Base-by-base conservation (phyloP, 2,797 vertebrate genomes). In the Arrhamphus sclerolepis region DNA sequence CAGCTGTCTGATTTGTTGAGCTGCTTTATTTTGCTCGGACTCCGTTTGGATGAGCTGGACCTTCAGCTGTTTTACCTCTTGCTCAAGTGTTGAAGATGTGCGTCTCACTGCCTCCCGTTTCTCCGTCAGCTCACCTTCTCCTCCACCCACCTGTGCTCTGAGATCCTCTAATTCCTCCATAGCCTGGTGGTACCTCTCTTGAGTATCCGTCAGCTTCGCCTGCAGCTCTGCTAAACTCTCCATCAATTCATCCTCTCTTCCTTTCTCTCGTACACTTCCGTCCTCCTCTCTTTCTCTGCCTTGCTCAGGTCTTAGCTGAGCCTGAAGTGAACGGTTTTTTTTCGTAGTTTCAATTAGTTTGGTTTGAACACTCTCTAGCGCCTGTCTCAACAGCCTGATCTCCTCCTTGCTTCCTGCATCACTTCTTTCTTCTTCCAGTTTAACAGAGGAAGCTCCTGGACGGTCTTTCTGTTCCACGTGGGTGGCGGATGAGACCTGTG, bases 201-300 rank as follows among this genome's bases (percentile, higher is more conserved):
- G 94, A 19, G 92, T 89, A 75, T 94, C 95, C 28, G 94, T 93
- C 46, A 95, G 89, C 56, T 94, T 94, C 11, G 93, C 83, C 65
- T 93, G 95, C 52, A 94, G 91, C 73, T 94, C 94, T 0, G 92
- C 94, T 56, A 92, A 84, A 14, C 94, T 95, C 87, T 95, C 94
- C 29, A 94, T 90, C 81, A 94, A 49, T 62, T 90, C 90, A 7
- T 86, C 78, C 57, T 90, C 87, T 50, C 74, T 66, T 48, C 67
- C 80, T 31, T 76, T 85, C 48, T 77, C 87, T n/a, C 91, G 93
- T 80, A 90, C 85, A 0, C 85, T 77, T 68, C 89, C 72, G 6
- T 86, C 84, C 2, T 90, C 78, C 26, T 77, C 91, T 8, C 87
- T 85, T 42, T 86, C 87, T 8, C 76, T 58, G 31, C 44, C 56